Percentiles rank a stretch among this genome's conserved stretches.
Evolutionary conservation across 2,888 invertebrate genomes (phyloP).

Genomic region (Eucera pruinosa): DNA sequence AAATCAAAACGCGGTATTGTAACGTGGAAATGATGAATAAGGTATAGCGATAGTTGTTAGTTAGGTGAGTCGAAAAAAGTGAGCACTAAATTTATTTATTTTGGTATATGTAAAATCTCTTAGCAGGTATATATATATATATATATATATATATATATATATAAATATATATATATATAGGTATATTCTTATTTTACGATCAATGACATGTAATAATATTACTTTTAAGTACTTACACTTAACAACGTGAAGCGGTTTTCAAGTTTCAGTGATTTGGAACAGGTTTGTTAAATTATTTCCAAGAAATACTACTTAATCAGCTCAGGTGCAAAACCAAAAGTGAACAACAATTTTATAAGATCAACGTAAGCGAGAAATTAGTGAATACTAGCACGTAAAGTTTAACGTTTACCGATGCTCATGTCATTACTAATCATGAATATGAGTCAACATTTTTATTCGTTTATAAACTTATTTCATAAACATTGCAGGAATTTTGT

Average conservation of each 20-base stretch:
- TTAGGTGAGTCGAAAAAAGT: constrained; percentile 6
- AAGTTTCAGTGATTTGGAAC: not conserved
- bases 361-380: not conserved
- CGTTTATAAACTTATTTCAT: not conserved
- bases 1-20: constrained; percentile 32
- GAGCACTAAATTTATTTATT: constrained; percentile 45
- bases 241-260: not conserved
- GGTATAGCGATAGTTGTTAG: not conserved
- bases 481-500: not conserved
- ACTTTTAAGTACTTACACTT: constrained; percentile 37
- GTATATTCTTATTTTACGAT: constrained; percentile 18
- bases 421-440: not conserved
- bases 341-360: constrained; percentile 2
- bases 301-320: not conserved
- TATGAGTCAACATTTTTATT: not conserved
- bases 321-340: not conserved
- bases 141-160: too few relatives aligned
- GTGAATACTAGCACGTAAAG: not conserved
- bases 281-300: not conserved
- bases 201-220: constrained; percentile 14
- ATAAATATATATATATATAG: too few relatives aligned
- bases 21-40: constrained; percentile 18
- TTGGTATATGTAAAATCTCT: constrained; percentile 28
- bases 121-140: too few relatives aligned
- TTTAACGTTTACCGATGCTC: constrained; percentile 8